Evolutionary conservation across 92 coral and sea anemone species (phyloP), one percentile per base, ranked within the genome.

Genomic region (Phymanthus crucifer): DNA sequence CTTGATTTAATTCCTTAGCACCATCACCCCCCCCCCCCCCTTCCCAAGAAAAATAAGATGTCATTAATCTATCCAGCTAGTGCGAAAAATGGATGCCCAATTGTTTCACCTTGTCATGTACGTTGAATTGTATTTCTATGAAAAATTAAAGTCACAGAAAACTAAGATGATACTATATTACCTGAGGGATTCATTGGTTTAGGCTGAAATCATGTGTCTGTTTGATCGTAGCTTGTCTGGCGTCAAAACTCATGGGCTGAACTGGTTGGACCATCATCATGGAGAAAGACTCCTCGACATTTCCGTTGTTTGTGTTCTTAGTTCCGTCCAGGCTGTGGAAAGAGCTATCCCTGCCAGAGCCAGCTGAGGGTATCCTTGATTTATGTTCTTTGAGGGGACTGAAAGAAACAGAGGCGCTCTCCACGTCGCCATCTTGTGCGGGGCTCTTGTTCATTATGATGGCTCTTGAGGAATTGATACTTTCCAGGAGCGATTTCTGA

Each of bases 361-460:
- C 68, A 7, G 18, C 68, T n/a, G 68, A 61, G 3, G 34, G 29
- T 26, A 61, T 61, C 33, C 68, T 29, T 7, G 16, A 3, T 26
- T 61, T 61, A 18, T 61, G 29, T 24, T 50, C 57, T 13, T 21
- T 57, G 29, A 11, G 29, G 19, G 33, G 68, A 18, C 36, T 29
- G 3, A 27, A 61, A 29, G 19, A 13, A 61, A 61, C 33, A 61
- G 68, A 27, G 16, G 33, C 13, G 26, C 4, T 27, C 14, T 61
- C 68, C 29, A 7, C 35, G 3, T 61, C 23, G 78, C 43, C 76
- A 27, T 6, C 76, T 32, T 45, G 40, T 12, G 78, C 16, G 40
- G 46, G 13, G 76, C 43, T 66, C 21, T 48, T 74, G 78, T 74
- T 77, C 85, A 81, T 32, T 5, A 81, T 54, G 43, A 73, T 69